Base-by-base conservation (phyloP, 2,888 invertebrate species). In the Anticlea derivata region DNA sequence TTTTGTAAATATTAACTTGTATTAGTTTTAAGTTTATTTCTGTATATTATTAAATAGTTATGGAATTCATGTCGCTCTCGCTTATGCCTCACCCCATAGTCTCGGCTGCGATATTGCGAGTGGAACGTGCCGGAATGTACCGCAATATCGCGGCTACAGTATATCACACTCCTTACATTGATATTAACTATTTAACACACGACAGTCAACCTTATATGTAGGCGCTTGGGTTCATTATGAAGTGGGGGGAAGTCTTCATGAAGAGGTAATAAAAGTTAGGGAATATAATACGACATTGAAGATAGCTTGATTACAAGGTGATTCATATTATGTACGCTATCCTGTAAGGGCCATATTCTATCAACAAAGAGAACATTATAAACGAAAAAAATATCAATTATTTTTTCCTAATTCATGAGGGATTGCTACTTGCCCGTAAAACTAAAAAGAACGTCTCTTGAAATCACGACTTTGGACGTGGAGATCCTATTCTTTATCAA, bases 71-170 rank as follows among this genome's bases (percentile, higher is more conserved):
- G 33, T 31, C 47, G 52, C 52, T 47, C 17, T 37, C 23, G 37
- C 55, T 8, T 12, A 24, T 47, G 34, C 20, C 29, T 13, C 8
- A n/a, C 6, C 12, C 44, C 11, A 27, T 2, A 6, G 5, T 6
- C 44, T 17, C 20, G n/a, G 53, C 59, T 47, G 51, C 50, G 58
- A 58, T 58, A 62, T 61, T 60, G 60, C 60, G 54, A 39, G 11
- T 33, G 60, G 34, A 11, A 40, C 63, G 61, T 53, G 48, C 23
- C 41, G 63, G 65, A 48, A 65, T 62, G 56, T 50, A 29, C 47
- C 49, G 52, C 46, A 54, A 62, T 66, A 61, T 61, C 50, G 62
- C 57, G 56, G 64, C 51, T 56, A 64, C 61, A 51, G 55, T 63
- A 56, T 63, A 57, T 58, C 57, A 53, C 60, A 22, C 50, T 34